Base-by-base conservation (phyloP, 2,888 invertebrate genomes). In the Mythimna ferrago region DNA sequence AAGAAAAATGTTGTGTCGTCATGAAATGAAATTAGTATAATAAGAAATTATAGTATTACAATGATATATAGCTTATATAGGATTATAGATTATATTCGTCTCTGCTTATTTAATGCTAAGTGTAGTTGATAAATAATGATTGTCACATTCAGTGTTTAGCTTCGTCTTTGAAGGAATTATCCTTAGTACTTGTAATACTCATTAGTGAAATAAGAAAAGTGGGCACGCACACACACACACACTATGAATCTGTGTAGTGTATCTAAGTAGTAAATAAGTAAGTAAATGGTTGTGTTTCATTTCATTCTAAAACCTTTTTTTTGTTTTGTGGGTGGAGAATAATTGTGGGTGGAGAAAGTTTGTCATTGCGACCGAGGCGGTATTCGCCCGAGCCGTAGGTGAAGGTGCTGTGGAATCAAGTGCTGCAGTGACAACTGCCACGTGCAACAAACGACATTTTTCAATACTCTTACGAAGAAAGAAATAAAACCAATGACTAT, bases 151-250 rank as follows among this genome's bases (percentile, higher is more conserved):
- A 93, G 93, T 94, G 93, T 94, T 92, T 89, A 89, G 87, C 87
- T 91, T 91, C 84, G 74, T 89, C 78, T 87, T 84, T 86, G 85
- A 85, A 84, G 81, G 82, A 86, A 88, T 74, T 81, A 86, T 89
- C 86, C 88, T 79, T 92, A 92, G 95, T 96, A 96, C 96, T 91
- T 89, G 79, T 91, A 96, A 96, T 96, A 96, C 96, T 96, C 96
- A 96, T 94, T 95, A 95, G 68, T 83, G 56, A 93, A 91, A 91
- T 78, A 67, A 63, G 73, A 75, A 63, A 87, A 86, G 90, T 87
- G 90, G 85, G 92, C 92, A 93, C 93, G 92, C 93, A 92, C 92
- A 93, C 91, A 92, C 92, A 93, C 91, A 92, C 86, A 84, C 89
- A 91, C 89, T 84, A 57, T 85, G 80, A 86, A 86, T 78, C 82